Conservation (phyloP, 2,888 invertebrate genomes). For the Bombylius major region DNA sequence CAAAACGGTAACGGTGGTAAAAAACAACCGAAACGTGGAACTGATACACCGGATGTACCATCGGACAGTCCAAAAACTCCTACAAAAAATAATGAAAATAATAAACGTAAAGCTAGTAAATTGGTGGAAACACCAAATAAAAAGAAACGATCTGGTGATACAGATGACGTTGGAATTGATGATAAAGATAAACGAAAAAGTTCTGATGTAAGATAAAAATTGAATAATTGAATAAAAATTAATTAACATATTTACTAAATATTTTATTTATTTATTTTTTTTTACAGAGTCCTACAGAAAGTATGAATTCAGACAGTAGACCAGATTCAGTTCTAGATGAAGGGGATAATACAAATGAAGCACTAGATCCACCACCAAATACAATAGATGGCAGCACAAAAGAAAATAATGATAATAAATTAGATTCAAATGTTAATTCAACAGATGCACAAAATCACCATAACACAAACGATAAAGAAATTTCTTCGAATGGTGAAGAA, state of each 20-base stretch:
- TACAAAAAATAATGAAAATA: constrained; percentile 36
- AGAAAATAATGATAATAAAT: constrained; percentile 35
- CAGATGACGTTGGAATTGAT: constrained; percentile 34
- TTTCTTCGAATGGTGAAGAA: constrained; percentile 22
- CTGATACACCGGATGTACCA: constrained; percentile 42
- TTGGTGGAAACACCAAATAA: constrained; percentile 44
- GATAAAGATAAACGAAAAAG: constrained; percentile 44
- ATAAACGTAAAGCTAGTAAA: constrained; percentile 35
- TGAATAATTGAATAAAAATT: not conserved
- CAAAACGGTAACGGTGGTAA: constrained; percentile 24
- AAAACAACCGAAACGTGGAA: constrained; percentile 47
- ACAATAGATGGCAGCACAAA: constrained; percentile 32
- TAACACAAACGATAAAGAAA: constrained; percentile 13
- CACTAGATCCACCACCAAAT: constrained; percentile 29
- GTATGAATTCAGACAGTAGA: constrained; percentile 67
- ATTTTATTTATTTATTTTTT: constrained; percentile 4
- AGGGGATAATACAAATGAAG: constrained; percentile 41
- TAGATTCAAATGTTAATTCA: constrained; percentile 17
- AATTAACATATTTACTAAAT: not conserved
- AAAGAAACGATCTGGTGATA: constrained; percentile 40
- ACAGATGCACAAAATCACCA: not conserved
- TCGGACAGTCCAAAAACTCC: constrained; percentile 37
- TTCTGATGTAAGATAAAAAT: constrained; percentile 26
- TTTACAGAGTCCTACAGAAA: constrained; percentile 64
- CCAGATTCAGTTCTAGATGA: constrained; percentile 60